A percentile compares a stretch with the other conserved stretches of the same genome.
Evolutionary conservation across 37 sponge, comb jelly and placozoan species (phyloP).

Genomic region (Cliona cf. orientalis): DNA sequence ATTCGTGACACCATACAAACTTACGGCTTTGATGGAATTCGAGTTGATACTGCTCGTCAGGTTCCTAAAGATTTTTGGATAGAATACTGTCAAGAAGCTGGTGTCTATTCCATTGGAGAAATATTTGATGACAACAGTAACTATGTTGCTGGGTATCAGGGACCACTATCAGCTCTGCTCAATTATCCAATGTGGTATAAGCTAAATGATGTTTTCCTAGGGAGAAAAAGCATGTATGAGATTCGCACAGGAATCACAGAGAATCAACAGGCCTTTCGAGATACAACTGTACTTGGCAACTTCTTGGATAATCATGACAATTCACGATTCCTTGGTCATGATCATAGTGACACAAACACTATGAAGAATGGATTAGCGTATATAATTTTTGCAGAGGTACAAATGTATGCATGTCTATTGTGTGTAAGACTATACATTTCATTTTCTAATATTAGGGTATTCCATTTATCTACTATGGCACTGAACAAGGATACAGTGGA

Average conservation of each 20-base stretch:
- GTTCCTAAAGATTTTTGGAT: conserved; percentile 78
- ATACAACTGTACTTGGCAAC: conserved; percentile 71
- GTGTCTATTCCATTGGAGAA: conserved; percentile 78
- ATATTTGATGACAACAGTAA: conserved; percentile 65
- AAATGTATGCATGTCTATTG: background rate
- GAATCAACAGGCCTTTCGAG: conserved; percentile 47
- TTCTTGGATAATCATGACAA: conserved; percentile 89
- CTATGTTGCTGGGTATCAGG: conserved; percentile 71
- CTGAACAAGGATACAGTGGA: conserved; percentile 79
- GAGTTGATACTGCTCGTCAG: conserved; percentile 75
- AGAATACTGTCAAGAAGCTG: conserved; percentile 61
- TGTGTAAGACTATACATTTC: too few relatives aligned
- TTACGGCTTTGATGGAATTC: conserved; percentile 76
- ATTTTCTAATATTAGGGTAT: conserved; percentile 57
- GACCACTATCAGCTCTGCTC: conserved; percentile 52
- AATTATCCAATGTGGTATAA: conserved; percentile 87
- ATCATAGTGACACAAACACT: conserved; percentile 42
- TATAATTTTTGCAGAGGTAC: conserved; percentile 75
- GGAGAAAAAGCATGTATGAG: conserved; percentile 52
- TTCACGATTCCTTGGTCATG: conserved; percentile 55
- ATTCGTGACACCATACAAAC: conserved; percentile 34
- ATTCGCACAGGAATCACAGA: conserved; percentile 66
- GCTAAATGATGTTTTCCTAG: conserved; percentile 60
- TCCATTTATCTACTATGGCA: conserved; percentile 88
- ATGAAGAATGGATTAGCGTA: conserved; percentile 76